Percentiles rank a stretch among this genome's conserved stretches.
Evolutionary conservation across 1,140 invertebrate genomes (phyloP).

Genomic region (Teleogryllus occipitalis): DNA sequence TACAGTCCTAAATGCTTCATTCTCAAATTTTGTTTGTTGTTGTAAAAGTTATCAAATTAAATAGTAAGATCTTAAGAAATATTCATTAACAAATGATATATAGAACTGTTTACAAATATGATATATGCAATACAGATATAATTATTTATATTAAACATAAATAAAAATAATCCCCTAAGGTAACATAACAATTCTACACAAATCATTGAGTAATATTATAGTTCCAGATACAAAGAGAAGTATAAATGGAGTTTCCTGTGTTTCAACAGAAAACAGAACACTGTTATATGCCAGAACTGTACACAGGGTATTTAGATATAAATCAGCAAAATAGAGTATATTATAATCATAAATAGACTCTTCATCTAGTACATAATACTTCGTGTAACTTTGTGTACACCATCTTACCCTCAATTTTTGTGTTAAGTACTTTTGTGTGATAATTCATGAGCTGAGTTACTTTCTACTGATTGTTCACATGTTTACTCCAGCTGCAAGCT

Average conservation of each 20-base stretch:
- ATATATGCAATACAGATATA: not conserved
- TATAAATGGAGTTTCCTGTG: not conserved
- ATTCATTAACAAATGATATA: no score
- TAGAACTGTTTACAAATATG: no score
- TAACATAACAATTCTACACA: not conserved
- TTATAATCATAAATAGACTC: constrained; percentile 6
- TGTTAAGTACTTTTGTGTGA: not conserved
- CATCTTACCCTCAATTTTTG: not conserved
- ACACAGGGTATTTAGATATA: not conserved
- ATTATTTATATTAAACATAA: not conserved
- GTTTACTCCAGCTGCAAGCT: not conserved
- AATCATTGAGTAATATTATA: not conserved
- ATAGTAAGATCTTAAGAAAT: not conserved
- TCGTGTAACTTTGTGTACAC: not conserved
- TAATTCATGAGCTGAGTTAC: not conserved
- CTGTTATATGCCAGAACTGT: not conserved
- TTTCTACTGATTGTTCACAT: constrained; percentile 5
- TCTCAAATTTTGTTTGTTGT: not conserved
- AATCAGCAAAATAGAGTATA: constrained; percentile 5
- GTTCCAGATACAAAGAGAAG: not conserved
- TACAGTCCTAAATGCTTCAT: not conserved
- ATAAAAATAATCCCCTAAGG: not conserved
- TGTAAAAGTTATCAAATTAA: not conserved
- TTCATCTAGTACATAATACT: not conserved
- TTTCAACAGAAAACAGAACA: not conserved